Evolutionary conservation across 2,888 invertebrate genomes (phyloP).

Genomic region (Drosophila algonquin): DNA sequence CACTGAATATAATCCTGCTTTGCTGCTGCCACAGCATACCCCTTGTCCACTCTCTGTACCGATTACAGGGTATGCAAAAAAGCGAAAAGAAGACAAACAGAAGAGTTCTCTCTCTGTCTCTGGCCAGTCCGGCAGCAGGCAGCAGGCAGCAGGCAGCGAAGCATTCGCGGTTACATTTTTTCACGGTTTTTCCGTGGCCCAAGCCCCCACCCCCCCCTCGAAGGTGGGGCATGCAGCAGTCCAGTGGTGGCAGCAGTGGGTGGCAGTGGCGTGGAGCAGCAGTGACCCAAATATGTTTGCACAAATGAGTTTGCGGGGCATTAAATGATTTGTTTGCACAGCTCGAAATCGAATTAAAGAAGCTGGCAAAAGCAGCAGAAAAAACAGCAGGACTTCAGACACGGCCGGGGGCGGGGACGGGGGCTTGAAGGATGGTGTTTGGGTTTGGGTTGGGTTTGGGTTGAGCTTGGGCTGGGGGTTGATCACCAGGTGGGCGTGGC

Average conservation of each 20-base stretch:
- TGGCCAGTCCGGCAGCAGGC: background rate
- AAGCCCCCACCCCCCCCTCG: background rate
- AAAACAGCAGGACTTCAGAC: background rate
- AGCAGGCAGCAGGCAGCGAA: background rate
- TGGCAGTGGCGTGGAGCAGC: background rate
- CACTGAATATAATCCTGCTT: no score
- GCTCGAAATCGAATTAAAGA: conserved; percentile 68
- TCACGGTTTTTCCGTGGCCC: conserved; percentile 14
- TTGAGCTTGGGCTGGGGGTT: background rate
- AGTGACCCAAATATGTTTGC: conserved; percentile 63
- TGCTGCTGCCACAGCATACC: background rate
- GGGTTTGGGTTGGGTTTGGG: no score
- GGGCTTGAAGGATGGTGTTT: background rate
- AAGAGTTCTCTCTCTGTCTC: background rate
- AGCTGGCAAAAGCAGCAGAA: conserved; percentile 4
- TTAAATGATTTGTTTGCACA: conserved; percentile 74
- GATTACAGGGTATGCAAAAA: background rate
- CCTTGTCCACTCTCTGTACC: background rate
- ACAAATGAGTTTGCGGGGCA: conserved; percentile 64
- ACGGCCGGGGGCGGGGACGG: background rate
- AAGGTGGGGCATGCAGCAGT: background rate
- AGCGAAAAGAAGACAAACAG: background rate
- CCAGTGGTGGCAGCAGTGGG: conserved; percentile 2
- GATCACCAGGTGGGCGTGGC: conserved; percentile 52
- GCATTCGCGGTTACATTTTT: conserved; percentile 24